Conservation (phyloP, 2,888 invertebrate species). For the Habrosyne pyritoides region DNA sequence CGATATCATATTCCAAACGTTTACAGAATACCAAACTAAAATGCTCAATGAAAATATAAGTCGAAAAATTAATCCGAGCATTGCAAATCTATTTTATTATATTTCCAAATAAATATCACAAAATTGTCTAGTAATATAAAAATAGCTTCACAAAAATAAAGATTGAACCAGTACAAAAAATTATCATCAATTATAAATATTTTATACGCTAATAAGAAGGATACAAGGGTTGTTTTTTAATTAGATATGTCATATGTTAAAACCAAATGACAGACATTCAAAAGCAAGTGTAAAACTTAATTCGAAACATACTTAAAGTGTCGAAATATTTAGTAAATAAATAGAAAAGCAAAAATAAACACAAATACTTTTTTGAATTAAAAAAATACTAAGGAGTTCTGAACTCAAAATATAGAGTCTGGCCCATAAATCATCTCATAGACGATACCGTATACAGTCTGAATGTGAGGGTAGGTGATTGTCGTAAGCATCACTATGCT, state of each 20-base stretch:
- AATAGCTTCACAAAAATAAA: no score
- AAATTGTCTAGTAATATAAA: slow-evolving; percentile 12
- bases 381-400: slow-evolving; percentile 15
- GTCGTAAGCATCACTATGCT: slow-evolving; percentile 88
- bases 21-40: slow-evolving; percentile 88
- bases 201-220: no score
- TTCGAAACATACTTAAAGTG: no score
- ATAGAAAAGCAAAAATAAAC: slow-evolving; percentile 6
- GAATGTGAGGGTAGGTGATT: slow-evolving; percentile 89
- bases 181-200: no score
- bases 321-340: slow-evolving; percentile 11
- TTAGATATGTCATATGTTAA: no score
- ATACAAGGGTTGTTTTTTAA: no score
- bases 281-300: no score
- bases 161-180: no score
- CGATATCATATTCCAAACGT: slow-evolving; percentile 88
- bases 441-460: slow-evolving; percentile 80
- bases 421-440: slow-evolving; percentile 76
- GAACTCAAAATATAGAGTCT: slow-evolving; percentile 43
- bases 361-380: not conserved
- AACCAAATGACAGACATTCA: no score
- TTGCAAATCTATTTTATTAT: slow-evolving; percentile 44
- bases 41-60: slow-evolving; percentile 86
- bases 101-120: slow-evolving; percentile 15
- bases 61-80: slow-evolving; percentile 86